phyloP scores from a whole-genome alignment of 2,888 invertebrate genomes.

The Anarsia innoxiella region DNA sequence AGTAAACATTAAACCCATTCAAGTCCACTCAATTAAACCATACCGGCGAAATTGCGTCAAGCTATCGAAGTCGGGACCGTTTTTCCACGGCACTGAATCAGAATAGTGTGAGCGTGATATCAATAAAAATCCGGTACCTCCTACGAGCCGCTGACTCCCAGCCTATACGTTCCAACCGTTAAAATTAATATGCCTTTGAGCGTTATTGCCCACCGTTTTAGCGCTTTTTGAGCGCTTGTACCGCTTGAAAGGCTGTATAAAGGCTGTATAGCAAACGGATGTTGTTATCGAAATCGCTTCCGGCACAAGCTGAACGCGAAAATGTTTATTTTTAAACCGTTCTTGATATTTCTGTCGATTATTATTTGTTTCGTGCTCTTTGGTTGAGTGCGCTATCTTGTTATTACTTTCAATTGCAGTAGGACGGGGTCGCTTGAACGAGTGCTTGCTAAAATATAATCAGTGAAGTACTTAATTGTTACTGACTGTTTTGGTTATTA shows the following conservation, averaged over 20 bases:
- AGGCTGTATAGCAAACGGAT: conserved; percentile 22
- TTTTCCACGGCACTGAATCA: neutral
- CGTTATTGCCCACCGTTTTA: conserved; percentile 18
- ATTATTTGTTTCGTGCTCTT: conserved; percentile 8
- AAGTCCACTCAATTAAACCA: too few species aligned
- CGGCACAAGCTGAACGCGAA: conserved; percentile 16
- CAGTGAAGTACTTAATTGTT: too few species aligned
- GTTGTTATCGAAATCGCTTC: conserved; percentile 23
- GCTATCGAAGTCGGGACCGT: too few species aligned
- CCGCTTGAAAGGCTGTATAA: conserved; percentile 16
- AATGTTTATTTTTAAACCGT: conserved; percentile 16
- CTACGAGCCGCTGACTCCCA: too few species aligned
- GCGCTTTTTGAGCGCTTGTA: conserved; percentile 18
- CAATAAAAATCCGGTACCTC: neutral
- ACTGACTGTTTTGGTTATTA: too few species aligned
- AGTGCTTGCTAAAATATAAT: too few species aligned
- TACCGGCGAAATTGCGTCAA: neutral
- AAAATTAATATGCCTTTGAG: conserved; percentile 35
- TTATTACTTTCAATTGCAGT: too few species aligned
- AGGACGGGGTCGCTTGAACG: too few species aligned
- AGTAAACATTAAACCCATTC: too few species aligned
- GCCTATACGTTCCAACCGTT: conserved; percentile 18
- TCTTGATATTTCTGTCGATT: conserved; percentile 13
- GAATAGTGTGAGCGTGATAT: neutral
- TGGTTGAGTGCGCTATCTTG: too few species aligned